These are phyloP conservation scores for Drosophila orosa DNA, from an alignment of 1,140 invertebrate species.

Conservation along the genomic window DNA sequence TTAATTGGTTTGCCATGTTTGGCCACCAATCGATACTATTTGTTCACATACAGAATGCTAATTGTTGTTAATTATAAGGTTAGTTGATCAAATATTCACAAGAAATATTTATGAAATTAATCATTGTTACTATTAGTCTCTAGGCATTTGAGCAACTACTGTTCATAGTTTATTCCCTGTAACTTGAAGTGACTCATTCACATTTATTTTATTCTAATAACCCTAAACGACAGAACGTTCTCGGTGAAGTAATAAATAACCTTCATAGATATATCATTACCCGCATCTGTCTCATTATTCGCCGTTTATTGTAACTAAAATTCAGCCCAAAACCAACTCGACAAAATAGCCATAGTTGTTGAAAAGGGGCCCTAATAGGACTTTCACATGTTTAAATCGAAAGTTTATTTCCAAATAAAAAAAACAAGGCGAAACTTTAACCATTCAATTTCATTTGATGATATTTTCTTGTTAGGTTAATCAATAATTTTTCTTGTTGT, in stretches of 20 bases:
- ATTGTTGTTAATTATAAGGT: conserved; percentile 8
- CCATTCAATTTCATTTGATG: conserved; percentile 33
- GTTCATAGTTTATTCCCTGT: neutral
- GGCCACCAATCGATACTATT: conserved; percentile 10
- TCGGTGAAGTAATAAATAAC: neutral
- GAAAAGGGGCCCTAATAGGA: conserved; percentile 24
- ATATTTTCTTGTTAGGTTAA: conserved; percentile 34
- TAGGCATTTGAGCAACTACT: neutral
- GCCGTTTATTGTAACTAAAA: neutral
- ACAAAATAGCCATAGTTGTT: neutral
- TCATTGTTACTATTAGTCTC: neutral
- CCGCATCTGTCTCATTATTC: conserved; percentile 12
- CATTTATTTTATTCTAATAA: no score
- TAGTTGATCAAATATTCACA: neutral
- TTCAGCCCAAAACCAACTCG: neutral
- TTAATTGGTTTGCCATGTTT: conserved; percentile 19
- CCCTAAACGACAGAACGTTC: no score
- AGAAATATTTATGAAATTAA: neutral
- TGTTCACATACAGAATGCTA: neutral
- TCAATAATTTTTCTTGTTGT: conserved; percentile 26
- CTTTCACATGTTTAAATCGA: conserved; percentile 32
- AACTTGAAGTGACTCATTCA: conserved; percentile 13
- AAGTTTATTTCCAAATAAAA: conserved; percentile 20
- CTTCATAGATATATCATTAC: neutral
- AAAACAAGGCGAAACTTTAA: conserved; percentile 26